A percentile compares a stretch with the other conserved stretches of the same genome.
Conservation (phyloP, 2,797 vertebrate genomes). For the Aplochiton taeniatus region DNA sequence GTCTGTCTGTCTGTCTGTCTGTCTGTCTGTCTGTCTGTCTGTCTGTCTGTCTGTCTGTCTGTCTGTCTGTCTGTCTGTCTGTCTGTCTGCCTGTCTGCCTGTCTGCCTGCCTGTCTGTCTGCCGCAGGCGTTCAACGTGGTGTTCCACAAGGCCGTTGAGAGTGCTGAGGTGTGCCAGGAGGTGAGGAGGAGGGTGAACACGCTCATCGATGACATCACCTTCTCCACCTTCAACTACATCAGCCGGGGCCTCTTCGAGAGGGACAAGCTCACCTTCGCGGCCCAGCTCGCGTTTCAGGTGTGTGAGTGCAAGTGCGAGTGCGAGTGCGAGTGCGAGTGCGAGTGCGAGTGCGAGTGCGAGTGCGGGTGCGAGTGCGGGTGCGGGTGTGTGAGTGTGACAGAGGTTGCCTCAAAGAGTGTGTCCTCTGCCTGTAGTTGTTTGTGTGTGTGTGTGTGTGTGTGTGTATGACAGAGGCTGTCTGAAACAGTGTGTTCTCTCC, state of each 20-base stretch:
- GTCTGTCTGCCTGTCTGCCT: no score
- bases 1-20: no score
- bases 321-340: constrained; percentile 11
- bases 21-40: no score
- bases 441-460: constrained; percentile 2
- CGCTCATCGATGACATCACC: constrained; percentile 71
- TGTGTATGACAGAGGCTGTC: background rate
- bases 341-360: constrained; percentile 20
- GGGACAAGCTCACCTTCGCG: constrained; percentile 80
- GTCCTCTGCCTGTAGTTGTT: no score
- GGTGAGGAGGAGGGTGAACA: constrained; percentile 71
- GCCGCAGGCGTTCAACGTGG: constrained; percentile 77
- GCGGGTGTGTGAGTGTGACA: constrained; percentile 18
- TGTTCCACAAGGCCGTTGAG: constrained; percentile 81
- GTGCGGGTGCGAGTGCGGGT: no score
- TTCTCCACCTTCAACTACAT: constrained; percentile 80
- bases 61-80: no score
- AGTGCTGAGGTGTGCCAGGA: constrained; percentile 71
- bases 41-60: no score
- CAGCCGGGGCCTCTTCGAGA: constrained; percentile 79
- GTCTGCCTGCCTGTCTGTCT: constrained; percentile 7
- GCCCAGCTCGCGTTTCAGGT: constrained; percentile 79
- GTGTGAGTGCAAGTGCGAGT: constrained; percentile 22
- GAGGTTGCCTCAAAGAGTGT: no score
- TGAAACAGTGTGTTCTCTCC: constrained; percentile 25